These are phyloP conservation scores for Hippocampus kuda DNA, from an alignment of 2,797 vertebrate species.

Conservation along the genomic window DNA sequence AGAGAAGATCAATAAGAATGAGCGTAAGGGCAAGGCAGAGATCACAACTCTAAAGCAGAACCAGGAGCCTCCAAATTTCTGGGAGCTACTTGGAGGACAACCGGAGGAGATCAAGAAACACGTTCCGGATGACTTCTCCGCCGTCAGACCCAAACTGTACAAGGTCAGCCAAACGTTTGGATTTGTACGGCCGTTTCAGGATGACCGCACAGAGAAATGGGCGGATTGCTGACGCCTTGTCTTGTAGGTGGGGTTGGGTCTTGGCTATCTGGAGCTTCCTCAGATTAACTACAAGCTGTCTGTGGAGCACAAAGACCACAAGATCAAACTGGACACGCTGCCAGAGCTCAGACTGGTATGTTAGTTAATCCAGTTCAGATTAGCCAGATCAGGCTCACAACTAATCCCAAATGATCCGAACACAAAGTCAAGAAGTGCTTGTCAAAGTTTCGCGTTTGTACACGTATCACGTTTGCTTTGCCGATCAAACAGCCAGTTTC, in stretches of 20 bases:
- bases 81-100: conserved; percentile 84
- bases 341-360: conserved; percentile 87
- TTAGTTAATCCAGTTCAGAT: conserved; percentile 13
- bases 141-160: conserved; percentile 86
- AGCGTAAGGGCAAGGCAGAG: conserved; percentile 89
- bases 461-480: not conserved
- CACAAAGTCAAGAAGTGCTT: conserved; percentile 1
- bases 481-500: not conserved
- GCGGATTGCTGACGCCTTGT: not conserved
- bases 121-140: conserved; percentile 83
- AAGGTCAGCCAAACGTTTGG: conserved; percentile 65
- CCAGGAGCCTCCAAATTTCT: conserved; percentile 83
- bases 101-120: conserved; percentile 84
- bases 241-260: conserved; percentile 83
- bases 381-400: not conserved
- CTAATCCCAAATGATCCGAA: not conserved
- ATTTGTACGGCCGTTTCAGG: not conserved
- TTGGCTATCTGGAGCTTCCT: conserved; percentile 94
- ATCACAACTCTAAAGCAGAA: conserved; percentile 75
- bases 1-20: conserved; percentile 97
- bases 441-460: not conserved
- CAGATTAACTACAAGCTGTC: conserved; percentile 98
- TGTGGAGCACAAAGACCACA: conserved; percentile 85
- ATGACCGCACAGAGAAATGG: not conserved
- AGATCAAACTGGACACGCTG: conserved; percentile 81